Evolutionary conservation across 92 coral and sea anemone species (phyloP).

Genomic region (Palythoa heliodiscus): DNA sequence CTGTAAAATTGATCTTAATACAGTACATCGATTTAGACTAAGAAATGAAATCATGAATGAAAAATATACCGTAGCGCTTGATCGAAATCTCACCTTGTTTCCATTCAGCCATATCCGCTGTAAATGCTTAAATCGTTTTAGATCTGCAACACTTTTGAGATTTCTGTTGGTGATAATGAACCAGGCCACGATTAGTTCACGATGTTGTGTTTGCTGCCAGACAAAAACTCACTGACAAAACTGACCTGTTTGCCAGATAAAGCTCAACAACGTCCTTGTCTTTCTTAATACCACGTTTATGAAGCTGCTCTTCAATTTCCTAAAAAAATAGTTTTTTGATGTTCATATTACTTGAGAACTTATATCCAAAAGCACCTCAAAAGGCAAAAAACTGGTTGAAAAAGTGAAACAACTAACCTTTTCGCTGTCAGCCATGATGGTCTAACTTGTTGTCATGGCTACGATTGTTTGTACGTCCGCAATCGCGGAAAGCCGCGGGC

Average conservation of each 20-base stretch:
- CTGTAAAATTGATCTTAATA: no score
- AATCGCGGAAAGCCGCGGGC: slow-evolving; percentile 40
- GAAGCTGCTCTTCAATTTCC: slow-evolving; percentile 79
- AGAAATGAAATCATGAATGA: no score
- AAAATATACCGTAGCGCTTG: no score
- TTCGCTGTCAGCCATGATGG: slow-evolving; percentile 84
- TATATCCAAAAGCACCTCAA: neutral
- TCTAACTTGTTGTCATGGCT: slow-evolving; percentile 61
- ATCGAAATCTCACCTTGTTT: slow-evolving; percentile 68
- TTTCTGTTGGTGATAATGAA: slow-evolving; percentile 50
- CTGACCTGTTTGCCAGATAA: slow-evolving; percentile 78
- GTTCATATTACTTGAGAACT: neutral
- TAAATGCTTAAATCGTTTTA: slow-evolving; percentile 74
- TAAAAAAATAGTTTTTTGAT: slow-evolving; percentile 18
- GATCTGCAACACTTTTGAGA: slow-evolving; percentile 66
- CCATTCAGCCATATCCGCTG: slow-evolving; percentile 95
- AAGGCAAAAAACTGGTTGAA: neutral
- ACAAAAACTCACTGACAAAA: neutral
- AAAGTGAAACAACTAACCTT: slow-evolving; percentile 41
- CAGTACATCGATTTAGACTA: no score
- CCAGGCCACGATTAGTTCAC: neutral
- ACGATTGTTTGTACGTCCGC: slow-evolving; percentile 36
- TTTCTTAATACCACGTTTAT: slow-evolving; percentile 67
- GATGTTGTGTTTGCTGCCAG: neutral
- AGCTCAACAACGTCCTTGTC: slow-evolving; percentile 85